Evolutionary conservation across 1,140 invertebrate genomes (phyloP).

Genomic region (Polyergus mexicanus): DNA sequence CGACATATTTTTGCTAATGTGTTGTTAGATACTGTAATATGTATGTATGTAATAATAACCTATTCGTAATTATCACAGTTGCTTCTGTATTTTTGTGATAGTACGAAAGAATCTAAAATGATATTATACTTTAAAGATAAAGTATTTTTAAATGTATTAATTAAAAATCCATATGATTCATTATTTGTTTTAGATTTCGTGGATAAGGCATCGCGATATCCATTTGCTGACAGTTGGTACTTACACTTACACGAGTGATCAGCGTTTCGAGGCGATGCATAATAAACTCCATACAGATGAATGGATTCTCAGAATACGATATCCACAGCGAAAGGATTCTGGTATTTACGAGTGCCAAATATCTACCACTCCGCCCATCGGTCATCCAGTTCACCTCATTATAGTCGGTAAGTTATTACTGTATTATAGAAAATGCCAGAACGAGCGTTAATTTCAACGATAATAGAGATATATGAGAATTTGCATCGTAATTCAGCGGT

Average conservation of each 20-base stretch:
- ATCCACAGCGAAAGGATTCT: constrained; percentile 92
- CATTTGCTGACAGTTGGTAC: constrained; percentile 94
- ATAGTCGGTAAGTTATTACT: constrained; percentile 91
- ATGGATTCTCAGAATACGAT: constrained; percentile 92
- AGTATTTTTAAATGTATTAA: not conserved
- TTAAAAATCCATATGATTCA: not conserved
- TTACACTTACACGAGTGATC: constrained; percentile 95
- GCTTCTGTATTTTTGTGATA: not conserved
- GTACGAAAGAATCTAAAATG: not conserved
- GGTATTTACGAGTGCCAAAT: constrained; percentile 96
- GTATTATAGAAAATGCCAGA: not conserved
- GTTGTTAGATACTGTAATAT: not conserved
- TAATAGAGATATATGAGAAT: constrained; percentile 32
- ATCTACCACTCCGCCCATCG: constrained; percentile 94
- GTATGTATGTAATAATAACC: not conserved
- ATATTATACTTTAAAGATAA: constrained; percentile 15
- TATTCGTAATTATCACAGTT: not conserved
- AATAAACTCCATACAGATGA: constrained; percentile 91
- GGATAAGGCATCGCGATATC: constrained; percentile 95
- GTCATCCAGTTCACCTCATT: constrained; percentile 91
- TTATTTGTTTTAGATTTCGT: constrained; percentile 91
- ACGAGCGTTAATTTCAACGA: not conserved
- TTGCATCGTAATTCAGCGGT: not conserved
- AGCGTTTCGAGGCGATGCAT: constrained; percentile 92
- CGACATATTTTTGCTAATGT: constrained; percentile 10